These are phyloP conservation scores for Pocillopora meandrina DNA, from an alignment of 92 coral and sea anemone species.

Conservation along the genomic window DNA sequence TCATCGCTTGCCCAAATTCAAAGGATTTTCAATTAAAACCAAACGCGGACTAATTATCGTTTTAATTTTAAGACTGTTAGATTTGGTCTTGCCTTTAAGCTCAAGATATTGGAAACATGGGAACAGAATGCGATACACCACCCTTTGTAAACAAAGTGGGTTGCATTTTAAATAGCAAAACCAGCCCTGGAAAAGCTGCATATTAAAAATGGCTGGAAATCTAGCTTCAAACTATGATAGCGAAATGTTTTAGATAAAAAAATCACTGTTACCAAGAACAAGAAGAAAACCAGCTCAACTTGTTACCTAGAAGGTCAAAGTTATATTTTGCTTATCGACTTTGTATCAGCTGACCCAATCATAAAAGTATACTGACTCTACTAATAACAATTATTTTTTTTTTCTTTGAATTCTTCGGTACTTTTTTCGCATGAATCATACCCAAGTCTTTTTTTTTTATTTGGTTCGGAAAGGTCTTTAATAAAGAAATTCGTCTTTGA, in stretches of 20 bases:
- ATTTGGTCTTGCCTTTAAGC: slow-evolving; percentile 16
- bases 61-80: slow-evolving; percentile 44
- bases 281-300: too few species aligned
- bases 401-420: not conserved
- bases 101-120: slow-evolving; percentile 15
- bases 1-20: slow-evolving; percentile 24
- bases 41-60: slow-evolving; percentile 32
- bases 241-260: too few species aligned
- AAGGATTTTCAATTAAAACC: slow-evolving; percentile 48
- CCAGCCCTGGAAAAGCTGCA: not conserved
- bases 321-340: too few species aligned
- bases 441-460: not conserved
- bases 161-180: not conserved
- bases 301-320: too few species aligned
- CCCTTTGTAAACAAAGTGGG: slow-evolving; percentile 22
- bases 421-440: not conserved
- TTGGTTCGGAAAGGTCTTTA: not conserved
- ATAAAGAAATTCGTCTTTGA: not conserved
- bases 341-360: not conserved
- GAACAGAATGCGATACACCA: slow-evolving; percentile 1
- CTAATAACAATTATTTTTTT: not conserved
- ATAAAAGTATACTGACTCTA: not conserved
- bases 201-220: too few species aligned
- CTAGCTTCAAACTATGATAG: too few species aligned
- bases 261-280: too few species aligned